These are phyloP conservation scores for Strigops habroptila DNA, from an alignment of 2,113 vertebrate species.

Conservation along the genomic window DNA sequence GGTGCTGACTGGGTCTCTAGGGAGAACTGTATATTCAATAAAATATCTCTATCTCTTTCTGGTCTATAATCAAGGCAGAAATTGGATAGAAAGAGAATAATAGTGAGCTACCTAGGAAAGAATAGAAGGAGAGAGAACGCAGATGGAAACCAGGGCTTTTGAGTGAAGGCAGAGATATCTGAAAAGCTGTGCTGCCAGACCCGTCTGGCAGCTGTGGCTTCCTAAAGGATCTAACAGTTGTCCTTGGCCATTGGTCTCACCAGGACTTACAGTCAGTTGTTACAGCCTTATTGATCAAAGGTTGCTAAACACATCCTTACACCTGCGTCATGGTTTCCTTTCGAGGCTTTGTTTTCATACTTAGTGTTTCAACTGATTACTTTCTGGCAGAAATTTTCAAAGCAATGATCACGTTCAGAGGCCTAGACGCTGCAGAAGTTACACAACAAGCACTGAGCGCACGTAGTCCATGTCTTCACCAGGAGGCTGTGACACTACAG, in stretches of 20 bases:
- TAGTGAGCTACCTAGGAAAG: neutral
- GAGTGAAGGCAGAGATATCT: neutral
- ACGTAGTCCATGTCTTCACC: neutral
- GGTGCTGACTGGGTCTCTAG: neutral
- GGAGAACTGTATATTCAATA: neutral
- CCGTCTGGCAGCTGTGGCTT: neutral
- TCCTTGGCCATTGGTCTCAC: neutral
- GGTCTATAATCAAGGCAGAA: neutral
- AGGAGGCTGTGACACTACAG: neutral
- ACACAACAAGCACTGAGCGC: neutral
- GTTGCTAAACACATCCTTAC: neutral
- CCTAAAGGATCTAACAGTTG: neutral
- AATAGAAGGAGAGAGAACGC: neutral
- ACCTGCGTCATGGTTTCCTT: neutral
- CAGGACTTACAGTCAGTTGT: neutral
- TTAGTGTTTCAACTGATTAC: neutral
- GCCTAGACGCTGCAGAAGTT: neutral
- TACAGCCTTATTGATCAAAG: neutral
- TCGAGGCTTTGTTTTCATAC: neutral
- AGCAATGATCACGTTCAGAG: neutral
- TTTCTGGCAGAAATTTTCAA: constrained; percentile 5
- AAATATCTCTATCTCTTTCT: constrained; percentile 18
- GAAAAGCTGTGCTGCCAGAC: constrained; percentile 14
- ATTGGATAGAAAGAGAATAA: constrained; percentile 4
- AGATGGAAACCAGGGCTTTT: neutral